phyloP scores from a whole-genome alignment of 2,888 invertebrate species.

The Eurytoma adleriae region DNA sequence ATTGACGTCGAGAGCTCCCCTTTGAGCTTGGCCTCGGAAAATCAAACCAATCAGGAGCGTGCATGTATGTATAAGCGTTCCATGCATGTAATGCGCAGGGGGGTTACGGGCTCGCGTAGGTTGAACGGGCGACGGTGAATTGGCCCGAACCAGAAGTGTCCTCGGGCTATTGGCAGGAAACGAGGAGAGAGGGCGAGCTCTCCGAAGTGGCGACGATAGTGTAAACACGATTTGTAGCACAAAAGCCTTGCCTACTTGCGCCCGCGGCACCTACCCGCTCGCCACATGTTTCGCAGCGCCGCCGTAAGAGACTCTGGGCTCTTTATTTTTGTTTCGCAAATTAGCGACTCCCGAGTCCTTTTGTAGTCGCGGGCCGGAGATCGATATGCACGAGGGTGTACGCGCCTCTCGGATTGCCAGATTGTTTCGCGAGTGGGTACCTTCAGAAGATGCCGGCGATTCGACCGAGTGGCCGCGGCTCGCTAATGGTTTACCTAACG shows the following conservation, averaged over 20 bases:
- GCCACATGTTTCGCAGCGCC: slow-evolving; percentile 71
- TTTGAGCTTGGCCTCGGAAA: slow-evolving; percentile 13
- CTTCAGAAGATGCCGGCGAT: too few species aligned
- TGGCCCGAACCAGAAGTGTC: slow-evolving; percentile 67
- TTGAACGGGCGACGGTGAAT: slow-evolving; percentile 59
- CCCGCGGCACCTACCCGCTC: slow-evolving; percentile 69
- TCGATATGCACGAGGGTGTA: too few species aligned
- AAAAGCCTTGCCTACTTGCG: slow-evolving; percentile 70
- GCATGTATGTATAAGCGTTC: background rate
- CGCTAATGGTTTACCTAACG: too few species aligned
- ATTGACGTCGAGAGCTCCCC: slow-evolving; percentile 9
- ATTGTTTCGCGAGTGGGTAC: too few species aligned
- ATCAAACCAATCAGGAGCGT: slow-evolving; percentile 35
- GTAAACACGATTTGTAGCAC: slow-evolving; percentile 75
- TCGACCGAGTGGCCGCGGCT: too few species aligned
- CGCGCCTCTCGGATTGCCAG: too few species aligned
- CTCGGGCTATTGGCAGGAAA: slow-evolving; percentile 71
- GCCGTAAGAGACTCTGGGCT: background rate
- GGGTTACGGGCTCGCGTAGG: too few species aligned
- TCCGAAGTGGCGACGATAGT: slow-evolving; percentile 67
- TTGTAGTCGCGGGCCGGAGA: background rate
- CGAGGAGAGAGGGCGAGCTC: slow-evolving; percentile 56
- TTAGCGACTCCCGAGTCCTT: slow-evolving; percentile 2
- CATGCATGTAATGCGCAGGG: background rate
- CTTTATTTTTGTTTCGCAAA: slow-evolving; percentile 17